phyloP scores from a whole-genome alignment of 1,140 invertebrate species.

The Zeugodacus cucurbitae region DNA sequence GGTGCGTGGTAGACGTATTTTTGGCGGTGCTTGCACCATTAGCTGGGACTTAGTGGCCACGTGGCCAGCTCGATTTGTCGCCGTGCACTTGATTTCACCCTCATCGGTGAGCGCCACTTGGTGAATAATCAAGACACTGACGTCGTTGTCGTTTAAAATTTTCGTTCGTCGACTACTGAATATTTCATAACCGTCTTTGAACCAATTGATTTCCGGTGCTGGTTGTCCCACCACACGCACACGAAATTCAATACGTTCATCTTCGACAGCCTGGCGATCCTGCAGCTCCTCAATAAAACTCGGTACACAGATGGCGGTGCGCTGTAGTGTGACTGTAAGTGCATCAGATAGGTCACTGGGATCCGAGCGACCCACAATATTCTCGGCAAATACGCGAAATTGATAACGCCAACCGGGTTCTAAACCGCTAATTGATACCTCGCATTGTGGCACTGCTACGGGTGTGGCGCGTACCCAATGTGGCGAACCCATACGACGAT shows the following conservation, averaged over 20 bases:
- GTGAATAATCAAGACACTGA: slow-evolving; percentile 83
- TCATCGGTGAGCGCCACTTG: slow-evolving; percentile 82
- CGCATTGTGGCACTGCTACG: slow-evolving; percentile 74
- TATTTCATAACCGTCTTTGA: slow-evolving; percentile 87
- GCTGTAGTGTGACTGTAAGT: slow-evolving; percentile 78
- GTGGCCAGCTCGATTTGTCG: slow-evolving; percentile 84
- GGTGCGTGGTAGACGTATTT: slow-evolving; percentile 80
- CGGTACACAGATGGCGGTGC: slow-evolving; percentile 74
- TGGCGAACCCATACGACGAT: slow-evolving; percentile 78
- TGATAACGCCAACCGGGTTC: slow-evolving; percentile 89
- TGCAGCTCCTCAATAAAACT: slow-evolving; percentile 75
- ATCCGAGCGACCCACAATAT: slow-evolving; percentile 83
- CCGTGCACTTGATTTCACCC: slow-evolving; percentile 89
- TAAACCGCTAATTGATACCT: slow-evolving; percentile 80
- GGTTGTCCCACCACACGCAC: slow-evolving; percentile 86
- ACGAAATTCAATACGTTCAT: slow-evolving; percentile 84
- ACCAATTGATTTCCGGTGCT: slow-evolving; percentile 90
- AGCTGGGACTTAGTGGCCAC: slow-evolving; percentile 79
- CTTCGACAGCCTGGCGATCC: slow-evolving; percentile 77
- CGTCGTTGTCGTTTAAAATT: slow-evolving; percentile 80
- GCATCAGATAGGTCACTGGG: slow-evolving; percentile 82
- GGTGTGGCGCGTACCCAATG: slow-evolving; percentile 83
- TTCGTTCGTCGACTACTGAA: slow-evolving; percentile 83
- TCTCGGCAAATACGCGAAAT: slow-evolving; percentile 89
- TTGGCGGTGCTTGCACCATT: slow-evolving; percentile 82